These are phyloP conservation scores for Clarias pachynema DNA, from an alignment of 2,797 vertebrate species.

Conservation along the genomic window DNA sequence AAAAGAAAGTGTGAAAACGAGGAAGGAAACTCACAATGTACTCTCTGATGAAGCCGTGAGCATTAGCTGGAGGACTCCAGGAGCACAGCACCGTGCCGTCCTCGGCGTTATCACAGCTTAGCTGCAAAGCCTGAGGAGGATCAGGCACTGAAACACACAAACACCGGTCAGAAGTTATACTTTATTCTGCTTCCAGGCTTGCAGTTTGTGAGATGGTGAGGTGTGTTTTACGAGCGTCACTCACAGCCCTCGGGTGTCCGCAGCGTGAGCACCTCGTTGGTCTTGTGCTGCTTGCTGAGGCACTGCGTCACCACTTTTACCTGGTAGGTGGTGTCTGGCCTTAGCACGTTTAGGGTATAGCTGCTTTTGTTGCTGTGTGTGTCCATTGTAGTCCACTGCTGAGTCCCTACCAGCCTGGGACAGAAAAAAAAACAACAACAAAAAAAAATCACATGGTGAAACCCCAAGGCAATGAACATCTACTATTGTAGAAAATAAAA, in stretches of 20 bases:
- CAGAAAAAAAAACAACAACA: not conserved
- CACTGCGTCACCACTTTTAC: conserved; percentile 95
- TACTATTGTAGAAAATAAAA: not conserved
- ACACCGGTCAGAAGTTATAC: not conserved
- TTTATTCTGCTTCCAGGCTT: not conserved
- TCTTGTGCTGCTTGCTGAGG: conserved; percentile 86
- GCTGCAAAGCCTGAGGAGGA: conserved; percentile 86
- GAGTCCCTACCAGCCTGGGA: conserved; percentile 82
- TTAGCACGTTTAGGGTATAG: conserved; percentile 83
- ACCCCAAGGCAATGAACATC: not conserved
- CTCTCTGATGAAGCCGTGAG: conserved; percentile 89
- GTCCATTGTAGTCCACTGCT: conserved; percentile 87
- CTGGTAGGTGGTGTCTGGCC: conserved; percentile 92
- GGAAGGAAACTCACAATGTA: conserved; percentile 85
- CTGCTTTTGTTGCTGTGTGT: conserved; percentile 94
- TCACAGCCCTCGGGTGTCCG: conserved; percentile 91
- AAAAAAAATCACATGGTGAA: not conserved
- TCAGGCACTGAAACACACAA: conserved; percentile 82
- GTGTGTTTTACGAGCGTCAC: conserved; percentile 58
- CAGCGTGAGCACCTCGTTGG: conserved; percentile 87
- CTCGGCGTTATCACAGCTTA: conserved; percentile 78
- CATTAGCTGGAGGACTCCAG: conserved; percentile 84
- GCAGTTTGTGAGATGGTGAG: not conserved
- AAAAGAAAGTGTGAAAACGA: not conserved
- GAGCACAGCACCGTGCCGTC: conserved; percentile 80